Evolutionary conservation across 1,140 invertebrate genomes (phyloP), one percentile per base, ranked within the genome.

Genomic region (Eufriesea mexicana): DNA sequence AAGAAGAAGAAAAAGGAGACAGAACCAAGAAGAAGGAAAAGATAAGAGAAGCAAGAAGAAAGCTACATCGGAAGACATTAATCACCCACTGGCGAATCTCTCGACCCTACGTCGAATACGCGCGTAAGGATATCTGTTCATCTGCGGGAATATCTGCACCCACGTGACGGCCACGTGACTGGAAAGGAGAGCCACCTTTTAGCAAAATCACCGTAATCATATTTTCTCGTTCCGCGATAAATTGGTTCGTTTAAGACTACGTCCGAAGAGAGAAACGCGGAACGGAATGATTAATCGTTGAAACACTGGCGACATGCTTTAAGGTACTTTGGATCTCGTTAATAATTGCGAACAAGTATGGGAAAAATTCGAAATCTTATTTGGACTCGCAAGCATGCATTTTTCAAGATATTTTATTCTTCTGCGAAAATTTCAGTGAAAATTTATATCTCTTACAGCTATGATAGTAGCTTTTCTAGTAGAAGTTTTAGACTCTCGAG

Each of bases 31-130:
- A 61, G 57, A 61, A 61, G 25, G 25, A n/a, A 61, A 25, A 61
- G 25, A 25, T 7, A 61, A 61, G 59, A 51, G 42, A 66, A 62
- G 45, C 47, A 55, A 55, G 28, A 71, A 54, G 83, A 82, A 74
- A 78, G 76, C 49, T 78, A 85, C 86, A 89, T 89, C 83, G 85
- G 80, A 89, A 90, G 84, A 89, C 89, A 90, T 90, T 90, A 90
- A 90, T 90, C 89, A 90, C 86, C 89, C 89, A 89, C 87, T 79
- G 88, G 89, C 86, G 84, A 90, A 84, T 77, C 72, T 74, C 77
- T 84, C 67, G 14, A 73, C 76, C 75, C 51, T 59, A 84, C 67
- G 84, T 79, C 86, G 71, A 80, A 83, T 83, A 79, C 62, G 55
- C 57, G 62, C 54, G 64, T 78, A 82, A 55, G 55, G 73, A 85